Conservation (phyloP, 2,888 invertebrate genomes). For the Oligia fasciuncula region DNA sequence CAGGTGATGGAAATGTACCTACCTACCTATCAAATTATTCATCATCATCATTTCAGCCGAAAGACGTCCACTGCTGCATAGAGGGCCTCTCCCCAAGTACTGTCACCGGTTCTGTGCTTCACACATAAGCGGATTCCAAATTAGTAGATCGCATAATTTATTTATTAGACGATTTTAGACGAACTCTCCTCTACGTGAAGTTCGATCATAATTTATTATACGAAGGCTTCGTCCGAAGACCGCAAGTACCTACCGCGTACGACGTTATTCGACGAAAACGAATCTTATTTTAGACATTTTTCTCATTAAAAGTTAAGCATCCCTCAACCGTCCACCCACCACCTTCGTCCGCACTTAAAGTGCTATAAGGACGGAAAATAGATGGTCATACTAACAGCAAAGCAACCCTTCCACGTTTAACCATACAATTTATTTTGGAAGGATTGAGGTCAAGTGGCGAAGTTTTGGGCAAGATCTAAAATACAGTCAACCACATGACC, state of each 20-base stretch:
- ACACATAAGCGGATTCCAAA: background rate
- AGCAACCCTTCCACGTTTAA: background rate
- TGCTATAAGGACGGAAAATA: background rate
- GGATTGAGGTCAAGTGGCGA: no score
- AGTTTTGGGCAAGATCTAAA: no score
- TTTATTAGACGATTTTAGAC: background rate
- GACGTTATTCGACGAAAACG: background rate
- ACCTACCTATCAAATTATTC: no score
- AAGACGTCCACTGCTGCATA: no score
- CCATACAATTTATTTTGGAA: background rate
- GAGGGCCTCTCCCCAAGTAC: no score
- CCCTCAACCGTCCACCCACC: background rate
- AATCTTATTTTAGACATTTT: background rate
- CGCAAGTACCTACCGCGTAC: background rate
- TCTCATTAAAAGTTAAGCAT: background rate
- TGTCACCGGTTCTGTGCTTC: no score
- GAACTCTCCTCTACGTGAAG: background rate
- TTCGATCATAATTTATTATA: background rate
- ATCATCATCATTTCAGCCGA: no score
- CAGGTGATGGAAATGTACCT: no score
- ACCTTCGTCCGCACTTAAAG: background rate
- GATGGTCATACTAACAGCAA: background rate
- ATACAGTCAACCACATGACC: no score
- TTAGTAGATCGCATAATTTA: background rate
- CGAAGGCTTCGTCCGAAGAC: background rate